Evolutionary conservation across 2,797 vertebrate genomes (phyloP), one percentile per base, ranked within the genome.

Genomic region (Petrocephalus schoutedeni): DNA sequence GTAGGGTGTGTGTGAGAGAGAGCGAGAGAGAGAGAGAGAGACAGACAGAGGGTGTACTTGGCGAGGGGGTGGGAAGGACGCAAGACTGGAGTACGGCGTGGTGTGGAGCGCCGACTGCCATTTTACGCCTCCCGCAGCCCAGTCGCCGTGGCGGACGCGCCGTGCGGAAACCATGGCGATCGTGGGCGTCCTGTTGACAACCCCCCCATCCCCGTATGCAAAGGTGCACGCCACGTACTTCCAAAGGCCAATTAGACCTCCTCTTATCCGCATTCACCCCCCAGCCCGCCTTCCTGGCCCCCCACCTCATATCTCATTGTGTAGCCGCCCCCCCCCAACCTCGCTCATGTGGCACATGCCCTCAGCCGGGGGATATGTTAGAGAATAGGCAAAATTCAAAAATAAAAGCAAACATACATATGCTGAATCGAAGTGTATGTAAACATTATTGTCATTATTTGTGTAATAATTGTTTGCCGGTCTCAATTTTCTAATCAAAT

Each of bases 111-210:
- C 71, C 14, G 88, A 90, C 87, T 89, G 0, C 67, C 83, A 89
- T 82, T 90, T 89, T 90, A 87, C 51, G 36, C 49, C 54, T 87
- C 89, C 88, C 80, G 90, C 21, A 85, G 56, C 5, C 77, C 3
- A 36, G 57, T 12, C 54, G 87, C 64, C 57, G 0, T 0, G 1
- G 86, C 89, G 14, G 59, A 57, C 89, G 41, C 57, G 54, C 87
- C 86, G 36, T 51, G 51, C 3, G 56, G 86, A 64, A 77, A 16
- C 57, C 51, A 6, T 12, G 4, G 49, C 3, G n/a, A 16, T 58
- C 14, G 16, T n/a, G 74, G 45, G 32, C 36, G 2, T 53, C n/a
- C 45, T n/a, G 3, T 4, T 82, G 1, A 36, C 71, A 7, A 64
- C 61, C 23, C 36, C 51, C 82, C 2, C 74, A 28, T 10, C 53